Evolutionary conservation across 1,140 invertebrate genomes (phyloP).

Genomic region (Drosophila funebris): DNA sequence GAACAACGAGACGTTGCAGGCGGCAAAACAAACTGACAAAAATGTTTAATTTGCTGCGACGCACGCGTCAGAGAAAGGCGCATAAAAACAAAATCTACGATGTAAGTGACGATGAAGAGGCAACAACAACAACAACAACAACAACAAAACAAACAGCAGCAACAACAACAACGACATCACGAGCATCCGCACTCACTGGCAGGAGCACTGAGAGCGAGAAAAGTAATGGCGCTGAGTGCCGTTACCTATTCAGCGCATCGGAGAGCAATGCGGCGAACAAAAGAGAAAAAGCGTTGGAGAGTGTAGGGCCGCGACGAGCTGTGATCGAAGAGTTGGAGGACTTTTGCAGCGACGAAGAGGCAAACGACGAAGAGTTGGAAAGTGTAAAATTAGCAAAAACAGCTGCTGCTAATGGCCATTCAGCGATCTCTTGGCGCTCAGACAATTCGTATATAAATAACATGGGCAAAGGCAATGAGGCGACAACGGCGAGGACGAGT

Average conservation of each 20-base stretch:
- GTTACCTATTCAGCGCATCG: constrained; percentile 8
- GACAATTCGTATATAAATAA: constrained; percentile 77
- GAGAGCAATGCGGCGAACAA: constrained; percentile 26
- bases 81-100: constrained; percentile 57
- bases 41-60: constrained; percentile 75
- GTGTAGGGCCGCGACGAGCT: constrained; percentile 41
- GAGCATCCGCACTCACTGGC: background rate
- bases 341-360: constrained; percentile 57
- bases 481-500: constrained; percentile 29
- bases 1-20: constrained; percentile 9
- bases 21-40: constrained; percentile 29
- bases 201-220: constrained; percentile 11
- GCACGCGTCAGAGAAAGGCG: constrained; percentile 66
- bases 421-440: constrained; percentile 58
- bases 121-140: constrained; percentile 8
- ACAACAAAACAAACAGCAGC: background rate
- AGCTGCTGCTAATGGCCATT: constrained; percentile 63
- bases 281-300: constrained; percentile 21
- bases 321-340: constrained; percentile 79
- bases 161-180: background rate
- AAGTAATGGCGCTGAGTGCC: constrained; percentile 30
- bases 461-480: constrained; percentile 51
- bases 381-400: constrained; percentile 80
- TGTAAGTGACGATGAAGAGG: constrained; percentile 58
- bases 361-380: constrained; percentile 32